These are phyloP conservation scores for Poecilia velifera DNA, from an alignment of 2,797 vertebrate genomes.

Conservation along the genomic window DNA sequence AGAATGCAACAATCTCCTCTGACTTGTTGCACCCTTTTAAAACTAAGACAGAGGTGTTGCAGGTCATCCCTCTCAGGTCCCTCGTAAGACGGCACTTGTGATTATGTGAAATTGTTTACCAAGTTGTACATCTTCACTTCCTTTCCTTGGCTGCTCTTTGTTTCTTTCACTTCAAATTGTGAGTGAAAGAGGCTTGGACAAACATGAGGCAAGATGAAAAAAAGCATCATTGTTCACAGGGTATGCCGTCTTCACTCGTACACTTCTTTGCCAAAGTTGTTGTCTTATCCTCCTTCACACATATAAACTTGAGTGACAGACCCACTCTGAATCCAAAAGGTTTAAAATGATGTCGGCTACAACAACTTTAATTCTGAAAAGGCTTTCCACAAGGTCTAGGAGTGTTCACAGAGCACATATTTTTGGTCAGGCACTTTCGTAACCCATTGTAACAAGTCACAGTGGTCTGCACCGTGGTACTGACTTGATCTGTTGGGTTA, in stretches of 20 bases:
- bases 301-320: background rate
- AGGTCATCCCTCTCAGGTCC: constrained; percentile 82
- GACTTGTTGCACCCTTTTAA: constrained; percentile 60
- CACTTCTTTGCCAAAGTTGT: background rate
- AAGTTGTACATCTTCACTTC: background rate
- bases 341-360: background rate
- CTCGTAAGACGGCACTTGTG: constrained; percentile 43
- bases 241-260: constrained; percentile 14
- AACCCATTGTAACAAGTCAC: background rate
- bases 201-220: background rate
- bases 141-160: background rate
- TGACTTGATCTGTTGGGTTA: no score
- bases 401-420: background rate
- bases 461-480: background rate
- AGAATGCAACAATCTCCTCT: constrained; percentile 42
- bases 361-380: background rate
- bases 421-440: background rate
- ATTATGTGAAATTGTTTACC: constrained; percentile 49
- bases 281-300: background rate
- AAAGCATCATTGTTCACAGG: constrained; percentile 15
- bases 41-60: constrained; percentile 78
- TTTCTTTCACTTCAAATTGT: background rate
- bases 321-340: background rate
- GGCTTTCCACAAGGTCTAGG: background rate
- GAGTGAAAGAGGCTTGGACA: background rate